phyloP scores from a whole-genome alignment of 2,888 invertebrate species.

The Ditula angustiorana region DNA sequence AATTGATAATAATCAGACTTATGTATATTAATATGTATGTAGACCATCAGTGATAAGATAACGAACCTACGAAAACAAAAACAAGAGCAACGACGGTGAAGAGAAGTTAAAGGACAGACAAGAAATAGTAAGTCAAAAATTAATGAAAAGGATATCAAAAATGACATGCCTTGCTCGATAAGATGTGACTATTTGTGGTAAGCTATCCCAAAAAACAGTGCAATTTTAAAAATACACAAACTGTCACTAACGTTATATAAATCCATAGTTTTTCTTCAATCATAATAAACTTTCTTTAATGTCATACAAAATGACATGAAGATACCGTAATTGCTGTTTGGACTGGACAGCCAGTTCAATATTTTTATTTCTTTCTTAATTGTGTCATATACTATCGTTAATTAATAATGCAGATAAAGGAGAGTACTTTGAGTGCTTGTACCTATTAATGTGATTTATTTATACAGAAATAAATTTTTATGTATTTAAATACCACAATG shows the following conservation, averaged over 20 bases:
- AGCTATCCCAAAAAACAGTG: too few relatives aligned
- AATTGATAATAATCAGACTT: too few relatives aligned
- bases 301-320: conserved; percentile 1
- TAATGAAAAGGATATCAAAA: too few relatives aligned
- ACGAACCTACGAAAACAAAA: too few relatives aligned
- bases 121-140: too few relatives aligned
- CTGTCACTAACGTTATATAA: background rate
- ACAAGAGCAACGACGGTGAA: too few relatives aligned
- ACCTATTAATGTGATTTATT: conserved; percentile 8
- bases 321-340: conserved; percentile 26
- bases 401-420: conserved; percentile 27
- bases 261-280: background rate
- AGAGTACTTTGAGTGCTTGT: conserved; percentile 8
- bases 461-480: background rate
- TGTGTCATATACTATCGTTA: conserved; percentile 29
- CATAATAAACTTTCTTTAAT: background rate
- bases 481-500: background rate
- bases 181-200: too few relatives aligned
- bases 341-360: conserved; percentile 2
- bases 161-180: too few relatives aligned
- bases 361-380: conserved; percentile 31
- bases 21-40: too few relatives aligned
- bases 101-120: too few relatives aligned
- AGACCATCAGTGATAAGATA: too few relatives aligned
- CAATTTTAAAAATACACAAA: too few relatives aligned